Evolutionary conservation across 2,888 invertebrate species (phyloP), one percentile per base, ranked within the genome.

Genomic region (Ypsolopha sequella): DNA sequence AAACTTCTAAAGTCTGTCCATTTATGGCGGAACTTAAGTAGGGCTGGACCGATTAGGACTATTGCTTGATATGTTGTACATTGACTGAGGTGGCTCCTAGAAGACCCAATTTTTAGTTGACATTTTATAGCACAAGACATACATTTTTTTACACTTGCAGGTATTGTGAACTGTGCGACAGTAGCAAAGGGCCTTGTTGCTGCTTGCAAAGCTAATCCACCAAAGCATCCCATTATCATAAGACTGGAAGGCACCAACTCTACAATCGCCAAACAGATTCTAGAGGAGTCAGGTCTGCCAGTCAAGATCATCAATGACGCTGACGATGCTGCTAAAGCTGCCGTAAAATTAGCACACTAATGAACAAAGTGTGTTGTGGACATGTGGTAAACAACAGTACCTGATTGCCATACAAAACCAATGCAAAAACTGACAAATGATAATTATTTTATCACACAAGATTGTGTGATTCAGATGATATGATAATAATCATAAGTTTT

Each of bases 81-180:
- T 24, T 24, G 24, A 24, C 24, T 24, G 24, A 24, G 24, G 24
- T 24, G 24, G 24, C 24, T 24, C 24, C 24, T 24, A 24, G 4
- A 24, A 24, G 24, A 24, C 24, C 24, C 24, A 24, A 24, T 24
- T 24, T 24, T 24, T 4, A 24, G 24, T 24, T 24, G 24, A 24
- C 24, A 24, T 24, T 24, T n/a, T n/a, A n/a, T n/a, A n/a, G 24
- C 2, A 4, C 4, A 24, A 24, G 24, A 24, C 24, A 24, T 24
- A 24, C 24, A 24, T 4, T 24, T 24, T 24, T 24, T 24, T 24
- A 24, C 10, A 1, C 35, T 11, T 13, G 8, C 51, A 84, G 98
- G 99, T 52, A 99, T 99, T 70, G 99, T 99, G 0, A 98, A 99
- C 81, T 99, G 99, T 81, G 95, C 93, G 6, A 98, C 95, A 0